Percentiles rank a stretch among this genome's conserved stretches.
These are phyloP conservation scores for Ramphastos sulfuratus DNA, from an alignment of 2,113 vertebrate genomes.

Conservation along the genomic window DNA sequence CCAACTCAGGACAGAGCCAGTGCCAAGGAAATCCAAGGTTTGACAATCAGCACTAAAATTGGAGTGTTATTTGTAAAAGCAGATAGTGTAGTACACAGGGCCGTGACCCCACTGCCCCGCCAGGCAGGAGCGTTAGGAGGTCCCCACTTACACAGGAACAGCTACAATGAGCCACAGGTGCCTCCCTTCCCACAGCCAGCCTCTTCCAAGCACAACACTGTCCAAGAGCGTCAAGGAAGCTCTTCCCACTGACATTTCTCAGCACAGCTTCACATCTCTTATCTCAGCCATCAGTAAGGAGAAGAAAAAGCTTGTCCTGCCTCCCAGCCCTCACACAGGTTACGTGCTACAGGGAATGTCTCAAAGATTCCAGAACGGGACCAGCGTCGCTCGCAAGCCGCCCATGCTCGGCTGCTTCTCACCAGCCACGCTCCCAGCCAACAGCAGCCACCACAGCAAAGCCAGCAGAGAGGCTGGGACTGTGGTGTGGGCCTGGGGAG, in stretches of 20 bases:
- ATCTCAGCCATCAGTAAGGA: neutral
- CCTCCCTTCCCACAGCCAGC: conserved; percentile 57
- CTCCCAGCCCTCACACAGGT: neutral
- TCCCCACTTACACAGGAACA: conserved; percentile 19
- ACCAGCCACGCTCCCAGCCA: neutral
- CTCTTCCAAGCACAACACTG: conserved; percentile 58
- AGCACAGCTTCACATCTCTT: conserved; percentile 10
- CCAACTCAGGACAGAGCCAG: neutral
- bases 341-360: neutral
- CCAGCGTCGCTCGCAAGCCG: neutral
- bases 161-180: conserved; percentile 62
- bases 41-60: conserved; percentile 52
- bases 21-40: conserved; percentile 44
- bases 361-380: neutral
- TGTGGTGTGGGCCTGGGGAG: neutral
- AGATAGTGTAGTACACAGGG: conserved; percentile 26
- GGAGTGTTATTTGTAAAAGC: conserved; percentile 58
- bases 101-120: neutral
- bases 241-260: neutral
- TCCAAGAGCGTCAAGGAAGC: neutral
- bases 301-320: neutral
- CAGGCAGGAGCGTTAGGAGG: conserved; percentile 15
- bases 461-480: neutral
- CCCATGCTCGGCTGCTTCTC: neutral
- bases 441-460: neutral